phyloP scores from a whole-genome alignment of 2,797 vertebrate species.

The Emys orbicularis region DNA sequence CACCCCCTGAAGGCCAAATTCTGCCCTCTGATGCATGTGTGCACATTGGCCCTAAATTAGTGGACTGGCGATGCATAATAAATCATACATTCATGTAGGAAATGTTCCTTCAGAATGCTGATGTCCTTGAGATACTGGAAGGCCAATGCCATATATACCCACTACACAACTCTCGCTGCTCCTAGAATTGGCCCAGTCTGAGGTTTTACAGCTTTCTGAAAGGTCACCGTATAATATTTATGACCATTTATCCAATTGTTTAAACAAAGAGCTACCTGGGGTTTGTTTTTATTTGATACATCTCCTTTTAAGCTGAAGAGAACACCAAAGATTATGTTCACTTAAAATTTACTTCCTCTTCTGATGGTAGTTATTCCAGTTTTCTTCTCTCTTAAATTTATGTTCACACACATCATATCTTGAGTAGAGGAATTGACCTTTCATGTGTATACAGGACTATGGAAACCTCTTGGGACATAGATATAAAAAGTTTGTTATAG shows the following conservation, averaged over 20 bases:
- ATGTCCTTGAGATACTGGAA: neutral
- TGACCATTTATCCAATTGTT: neutral
- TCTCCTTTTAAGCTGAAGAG: neutral
- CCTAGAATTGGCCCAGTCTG: neutral
- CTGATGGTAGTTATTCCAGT: neutral
- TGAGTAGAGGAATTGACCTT: neutral
- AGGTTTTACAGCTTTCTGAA: neutral
- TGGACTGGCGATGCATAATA: neutral
- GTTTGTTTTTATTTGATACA: neutral
- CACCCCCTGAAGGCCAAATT: neutral
- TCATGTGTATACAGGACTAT: neutral
- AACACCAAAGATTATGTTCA: neutral
- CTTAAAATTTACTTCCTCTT: neutral
- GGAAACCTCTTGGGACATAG: neutral
- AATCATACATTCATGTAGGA: neutral
- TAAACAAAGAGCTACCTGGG: neutral
- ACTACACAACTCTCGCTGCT: neutral
- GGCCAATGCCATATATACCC: neutral
- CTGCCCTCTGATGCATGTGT: neutral
- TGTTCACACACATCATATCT: neutral
- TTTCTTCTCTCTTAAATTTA: neutral
- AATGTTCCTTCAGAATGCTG: neutral
- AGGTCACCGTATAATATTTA: rapidly evolving
- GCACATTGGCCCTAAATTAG: neutral
- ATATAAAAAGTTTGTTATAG: neutral